These are phyloP conservation scores for Chiloscyllium punctatum DNA, from an alignment of 2,797 vertebrate species.

Conservation along the genomic window DNA sequence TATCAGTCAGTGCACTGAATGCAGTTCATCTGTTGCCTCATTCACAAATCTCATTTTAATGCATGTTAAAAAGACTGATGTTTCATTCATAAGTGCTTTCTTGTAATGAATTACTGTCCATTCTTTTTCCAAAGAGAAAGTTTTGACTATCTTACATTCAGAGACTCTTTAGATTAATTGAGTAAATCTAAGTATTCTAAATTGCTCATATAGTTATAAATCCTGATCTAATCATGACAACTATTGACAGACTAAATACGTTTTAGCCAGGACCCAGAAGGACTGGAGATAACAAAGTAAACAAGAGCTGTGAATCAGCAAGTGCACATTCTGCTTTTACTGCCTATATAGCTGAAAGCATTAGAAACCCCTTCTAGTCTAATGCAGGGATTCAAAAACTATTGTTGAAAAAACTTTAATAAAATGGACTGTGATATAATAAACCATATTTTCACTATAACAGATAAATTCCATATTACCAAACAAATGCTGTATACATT, in stretches of 20 bases:
- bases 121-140: background rate
- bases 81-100: background rate
- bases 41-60: conserved; percentile 11
- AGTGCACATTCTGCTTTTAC: background rate
- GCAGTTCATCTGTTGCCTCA: background rate
- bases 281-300: background rate
- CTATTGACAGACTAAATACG: background rate
- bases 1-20: background rate
- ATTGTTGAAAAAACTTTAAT: background rate
- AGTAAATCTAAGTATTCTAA: conserved; percentile 17
- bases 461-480: background rate
- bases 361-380: background rate
- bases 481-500: no score
- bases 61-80: background rate
- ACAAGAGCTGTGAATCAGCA: background rate
- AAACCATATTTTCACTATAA: background rate
- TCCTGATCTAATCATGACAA: background rate
- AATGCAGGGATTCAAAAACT: background rate
- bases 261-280: background rate
- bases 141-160: background rate
- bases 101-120: background rate
- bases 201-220: background rate
- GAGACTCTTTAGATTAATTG: no score
- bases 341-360: no score
- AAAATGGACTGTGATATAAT: background rate